phyloP scores from a whole-genome alignment of 2,888 invertebrate genomes.

The Cordilura impudica region DNA sequence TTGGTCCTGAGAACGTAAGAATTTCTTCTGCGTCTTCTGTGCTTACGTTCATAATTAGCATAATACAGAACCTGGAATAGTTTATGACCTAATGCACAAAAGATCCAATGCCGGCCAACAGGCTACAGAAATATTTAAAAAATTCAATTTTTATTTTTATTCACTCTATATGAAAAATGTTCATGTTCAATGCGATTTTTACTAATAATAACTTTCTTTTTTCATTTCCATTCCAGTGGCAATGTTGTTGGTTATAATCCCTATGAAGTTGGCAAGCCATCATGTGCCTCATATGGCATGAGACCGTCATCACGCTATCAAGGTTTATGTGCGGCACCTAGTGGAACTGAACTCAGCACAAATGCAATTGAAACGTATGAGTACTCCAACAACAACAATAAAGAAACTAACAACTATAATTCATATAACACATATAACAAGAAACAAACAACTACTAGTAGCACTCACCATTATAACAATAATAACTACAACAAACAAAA shows the following conservation, averaged over 20 bases:
- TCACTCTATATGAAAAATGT: too few species aligned
- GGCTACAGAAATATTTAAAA: too few species aligned
- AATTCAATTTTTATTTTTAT: too few species aligned
- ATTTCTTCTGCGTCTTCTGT: too few species aligned
- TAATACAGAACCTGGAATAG: too few species aligned
- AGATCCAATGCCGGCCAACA: too few species aligned
- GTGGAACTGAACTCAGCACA: conserved; percentile 79
- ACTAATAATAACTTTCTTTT: conserved; percentile 2
- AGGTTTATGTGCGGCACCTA: conserved; percentile 83
- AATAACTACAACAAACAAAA: conserved; percentile 76
- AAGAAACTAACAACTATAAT: conserved; percentile 61
- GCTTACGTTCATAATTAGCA: too few species aligned
- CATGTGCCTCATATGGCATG: conserved; percentile 85
- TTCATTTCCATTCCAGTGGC: conserved; percentile 79
- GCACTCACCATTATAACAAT: conserved; percentile 71
- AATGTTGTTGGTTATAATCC: conserved; percentile 87
- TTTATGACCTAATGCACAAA: too few species aligned
- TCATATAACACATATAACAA: conserved; percentile 46
- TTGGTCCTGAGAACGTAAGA: too few species aligned
- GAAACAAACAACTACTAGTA: conserved; percentile 31
- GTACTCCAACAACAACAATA: conserved; percentile 68
- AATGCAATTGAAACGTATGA: conserved; percentile 77
- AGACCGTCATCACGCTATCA: conserved; percentile 85
- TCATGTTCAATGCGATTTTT: too few species aligned
- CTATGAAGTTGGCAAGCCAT: conserved; percentile 86